Evolutionary conservation across 2,888 invertebrate genomes (phyloP), one percentile per base, ranked within the genome.

Genomic region (Drosophila subquinaria): DNA sequence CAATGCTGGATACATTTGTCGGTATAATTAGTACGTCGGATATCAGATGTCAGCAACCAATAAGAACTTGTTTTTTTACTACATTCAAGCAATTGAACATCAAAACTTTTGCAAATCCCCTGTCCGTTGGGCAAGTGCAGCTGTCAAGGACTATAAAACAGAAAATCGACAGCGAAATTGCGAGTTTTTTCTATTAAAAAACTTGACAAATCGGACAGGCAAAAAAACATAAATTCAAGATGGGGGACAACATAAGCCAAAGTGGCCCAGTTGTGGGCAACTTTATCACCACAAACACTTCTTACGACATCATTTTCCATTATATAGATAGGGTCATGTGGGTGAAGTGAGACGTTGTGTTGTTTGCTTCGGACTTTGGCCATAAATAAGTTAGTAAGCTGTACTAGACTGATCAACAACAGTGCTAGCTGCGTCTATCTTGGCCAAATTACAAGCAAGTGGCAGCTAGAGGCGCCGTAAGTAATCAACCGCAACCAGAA

Each of bases 341-440:
- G 30, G 57, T 51, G 45, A 62, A 50, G 60, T 59, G 59, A 74
- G 67, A 57, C 50, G 47, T 43, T 69, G 69, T 68, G 52, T 62
- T 69, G 76, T 53, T 79, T 64, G 36, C 45, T 17, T 20, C 40
- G 62, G 51, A 61, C 63, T 43, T n/a, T 59, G 61, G 23, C 64
- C 43, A 81, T 83, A 83, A 83, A 82, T 86, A 83, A 79, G 74
- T 81, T 72, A 79, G 75, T 72, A 75, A 75, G 71, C 62, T 59
- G 50, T 69, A 51, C 8, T 36, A 20, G 40, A 17, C 23, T 56
- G 23, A 11, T 36, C 53, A 65, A 15, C 52, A 20, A 42, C 9
- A 60, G 11, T 23, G 9, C 17, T n/a, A 42, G 52, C 56, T 66
- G 47, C 9, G 33, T 40, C 48, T 53, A 23, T 52, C 40, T 27